Percentiles rank a stretch among this genome's conserved stretches.
These are phyloP conservation scores for Xanthorhoe designata DNA, from an alignment of 2,888 invertebrate genomes.

Conservation along the genomic window DNA sequence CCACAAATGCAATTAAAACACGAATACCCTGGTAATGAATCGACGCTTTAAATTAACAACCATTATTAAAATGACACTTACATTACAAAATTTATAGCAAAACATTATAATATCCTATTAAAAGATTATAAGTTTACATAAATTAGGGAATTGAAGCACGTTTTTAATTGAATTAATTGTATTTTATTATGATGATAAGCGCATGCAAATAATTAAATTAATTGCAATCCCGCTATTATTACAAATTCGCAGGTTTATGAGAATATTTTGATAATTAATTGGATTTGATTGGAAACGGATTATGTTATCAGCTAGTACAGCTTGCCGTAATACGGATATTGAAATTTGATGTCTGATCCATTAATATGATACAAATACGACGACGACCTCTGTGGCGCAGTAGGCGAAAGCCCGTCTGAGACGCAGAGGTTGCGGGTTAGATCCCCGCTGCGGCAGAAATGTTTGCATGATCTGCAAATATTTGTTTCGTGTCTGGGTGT, in stretches of 20 bases:
- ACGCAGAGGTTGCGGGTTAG: too few relatives aligned
- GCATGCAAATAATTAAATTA: neutral
- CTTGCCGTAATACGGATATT: neutral
- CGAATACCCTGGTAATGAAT: too few relatives aligned
- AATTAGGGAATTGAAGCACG: conserved; percentile 6
- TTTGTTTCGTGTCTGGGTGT: too few relatives aligned
- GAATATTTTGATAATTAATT: conserved; percentile 1
- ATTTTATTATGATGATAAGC: neutral
- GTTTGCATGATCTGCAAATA: too few relatives aligned
- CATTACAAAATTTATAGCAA: neutral
- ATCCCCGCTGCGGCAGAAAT: too few relatives aligned
- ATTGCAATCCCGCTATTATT: neutral
- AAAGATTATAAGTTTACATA: conserved; percentile 17
- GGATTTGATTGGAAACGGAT: neutral
- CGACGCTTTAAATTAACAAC: neutral
- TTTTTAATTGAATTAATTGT: conserved; percentile 9
- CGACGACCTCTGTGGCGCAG: too few relatives aligned
- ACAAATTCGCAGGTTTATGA: neutral
- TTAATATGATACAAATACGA: too few relatives aligned
- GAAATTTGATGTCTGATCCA: neutral
- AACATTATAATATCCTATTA: conserved; percentile 13
- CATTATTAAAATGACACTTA: neutral
- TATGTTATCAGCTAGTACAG: neutral
- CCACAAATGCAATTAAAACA: too few relatives aligned
- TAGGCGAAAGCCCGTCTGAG: too few relatives aligned